Evolutionary conservation across 2,113 vertebrate species (phyloP).

Genomic region (Cryptomyrus ogoouensis): DNA sequence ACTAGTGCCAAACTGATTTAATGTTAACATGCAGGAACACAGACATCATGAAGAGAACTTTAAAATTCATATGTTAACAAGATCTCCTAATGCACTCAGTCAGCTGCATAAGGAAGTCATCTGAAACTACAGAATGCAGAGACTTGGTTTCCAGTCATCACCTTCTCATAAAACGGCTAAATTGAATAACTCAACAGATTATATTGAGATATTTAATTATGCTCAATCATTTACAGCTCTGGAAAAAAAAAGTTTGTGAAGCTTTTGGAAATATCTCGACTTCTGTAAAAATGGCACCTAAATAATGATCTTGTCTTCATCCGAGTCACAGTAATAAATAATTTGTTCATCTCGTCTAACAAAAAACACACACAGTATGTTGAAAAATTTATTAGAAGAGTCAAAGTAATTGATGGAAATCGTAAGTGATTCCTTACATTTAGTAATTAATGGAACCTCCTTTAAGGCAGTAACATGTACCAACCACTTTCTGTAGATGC

Average conservation of each 20-base stretch:
- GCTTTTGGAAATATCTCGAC: neutral
- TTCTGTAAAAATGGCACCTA: neutral
- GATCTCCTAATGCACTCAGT: neutral
- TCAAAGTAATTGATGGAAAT: neutral
- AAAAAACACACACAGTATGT: neutral
- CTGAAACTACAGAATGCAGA: neutral
- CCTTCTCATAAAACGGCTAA: neutral
- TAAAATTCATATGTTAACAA: neutral
- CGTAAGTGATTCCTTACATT: neutral
- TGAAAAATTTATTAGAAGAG: neutral
- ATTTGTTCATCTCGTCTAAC: neutral
- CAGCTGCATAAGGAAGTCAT: neutral
- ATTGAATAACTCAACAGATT: neutral
- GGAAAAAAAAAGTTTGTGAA: neutral
- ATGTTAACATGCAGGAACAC: neutral
- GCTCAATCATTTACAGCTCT: neutral
- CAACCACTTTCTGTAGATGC: neutral
- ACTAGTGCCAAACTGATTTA: neutral
- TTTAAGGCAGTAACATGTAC: neutral
- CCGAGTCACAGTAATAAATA: neutral
- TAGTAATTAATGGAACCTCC: neutral
- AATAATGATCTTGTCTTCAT: neutral
- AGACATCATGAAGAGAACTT: neutral
- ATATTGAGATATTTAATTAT: constrained; percentile 9
- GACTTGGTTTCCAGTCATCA: neutral